phyloP scores from a whole-genome alignment of 1,140 invertebrate genomes.

The Rhynchophorus ferrugineus region DNA sequence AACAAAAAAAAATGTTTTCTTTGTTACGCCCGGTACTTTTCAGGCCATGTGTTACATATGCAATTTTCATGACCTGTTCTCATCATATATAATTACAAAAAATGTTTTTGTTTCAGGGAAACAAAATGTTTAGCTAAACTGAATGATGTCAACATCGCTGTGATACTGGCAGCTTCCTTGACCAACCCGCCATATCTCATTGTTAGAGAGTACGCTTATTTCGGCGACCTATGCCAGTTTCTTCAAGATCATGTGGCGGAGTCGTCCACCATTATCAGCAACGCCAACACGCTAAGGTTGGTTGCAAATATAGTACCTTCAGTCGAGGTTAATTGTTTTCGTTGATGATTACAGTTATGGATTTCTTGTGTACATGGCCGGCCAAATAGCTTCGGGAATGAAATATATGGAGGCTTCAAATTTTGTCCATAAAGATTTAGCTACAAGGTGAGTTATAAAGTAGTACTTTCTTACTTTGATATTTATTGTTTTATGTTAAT shows the following conservation, averaged over 20 bases:
- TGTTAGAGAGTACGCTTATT: conserved; percentile 57
- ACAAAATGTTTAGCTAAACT: conserved; percentile 65
- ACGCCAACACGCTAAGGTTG: conserved; percentile 55
- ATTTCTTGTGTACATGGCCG: conserved; percentile 71
- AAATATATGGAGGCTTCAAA: conserved; percentile 71
- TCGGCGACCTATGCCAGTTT: conserved; percentile 69
- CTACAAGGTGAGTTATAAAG: conserved; percentile 56
- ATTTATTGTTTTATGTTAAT: not conserved
- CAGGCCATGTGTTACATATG: no score
- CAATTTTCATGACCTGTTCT: no score
- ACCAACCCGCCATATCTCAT: conserved; percentile 59
- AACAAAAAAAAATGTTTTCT: no score
- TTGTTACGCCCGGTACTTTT: no score
- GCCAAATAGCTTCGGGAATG: conserved; percentile 82
- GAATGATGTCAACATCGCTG: conserved; percentile 69
- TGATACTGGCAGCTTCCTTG: conserved; percentile 70
- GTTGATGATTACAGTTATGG: conserved; percentile 54
- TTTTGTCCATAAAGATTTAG: conserved; percentile 69
- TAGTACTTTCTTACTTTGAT: not conserved
- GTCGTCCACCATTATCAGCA: conserved; percentile 49
- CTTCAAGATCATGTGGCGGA: conserved; percentile 69
- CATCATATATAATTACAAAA: no score
- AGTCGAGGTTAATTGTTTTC: no score
- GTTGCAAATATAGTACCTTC: no score
- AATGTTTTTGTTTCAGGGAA: conserved; percentile 50